Evolutionary conservation across 2,113 vertebrate species (phyloP), one percentile per base, ranked within the genome.

Genomic region (Ceyx melanurus): DNA sequence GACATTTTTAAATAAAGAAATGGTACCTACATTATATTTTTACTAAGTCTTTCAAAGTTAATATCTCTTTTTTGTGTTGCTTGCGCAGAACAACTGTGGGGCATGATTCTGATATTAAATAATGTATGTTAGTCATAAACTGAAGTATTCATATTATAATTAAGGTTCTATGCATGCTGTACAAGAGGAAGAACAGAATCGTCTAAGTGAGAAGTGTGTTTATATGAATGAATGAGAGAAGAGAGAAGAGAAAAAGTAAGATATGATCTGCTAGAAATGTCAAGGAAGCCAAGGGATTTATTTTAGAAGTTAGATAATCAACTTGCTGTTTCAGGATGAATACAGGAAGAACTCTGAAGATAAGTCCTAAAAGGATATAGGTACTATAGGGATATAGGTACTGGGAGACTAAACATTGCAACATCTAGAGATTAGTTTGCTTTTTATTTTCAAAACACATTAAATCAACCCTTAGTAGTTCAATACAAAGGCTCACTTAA

Each of bases 51-150:
- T 94, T 96, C 93, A 90, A 89, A 92, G 87, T 90, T 91, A 94
- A 79, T 88, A 81, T 86, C 67, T 75, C 60, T 92, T 92, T 92
- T 86, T 70, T 88, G 15, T 76, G 57, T 57, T 84, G 40, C 61
- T 64, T 37, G 33, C 46, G 66, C 67, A 81, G 48, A 95, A 90
- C 35, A 95, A 93, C 77, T 73, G 64, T 94, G 75, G 64, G 88
- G 65, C 68, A 86, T 64, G 64, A 82, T 87, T 95, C 95, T 88
- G 25, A 45, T 90, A 37, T 93, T 96, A 94, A 96, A 96, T 96
- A 94, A 95, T 89, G 43, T 50, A 94, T 92, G 80, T 42, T 92
- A 77, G 64, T 92, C 89, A 53, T 87, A 87, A 93, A 90, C 50
- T 65, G 61, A 91, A 94, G 79, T 78, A 92, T 94, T 96, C 65